Percentiles rank a stretch among this genome's conserved stretches.
Conservation (phyloP, 92 coral and sea anemone species). For the Bergia puertoricense region DNA sequence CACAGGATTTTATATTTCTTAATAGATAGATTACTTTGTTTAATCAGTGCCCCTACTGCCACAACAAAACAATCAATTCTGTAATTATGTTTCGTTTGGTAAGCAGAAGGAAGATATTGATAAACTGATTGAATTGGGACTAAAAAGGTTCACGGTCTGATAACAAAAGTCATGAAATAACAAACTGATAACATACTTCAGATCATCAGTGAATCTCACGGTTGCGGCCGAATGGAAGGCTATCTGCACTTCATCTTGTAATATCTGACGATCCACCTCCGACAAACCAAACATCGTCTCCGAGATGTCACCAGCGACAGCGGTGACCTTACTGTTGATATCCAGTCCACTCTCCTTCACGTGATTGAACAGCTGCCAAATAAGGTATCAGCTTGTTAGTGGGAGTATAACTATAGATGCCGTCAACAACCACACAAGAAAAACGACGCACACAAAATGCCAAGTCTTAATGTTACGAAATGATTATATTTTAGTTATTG, state of each 20-base stretch:
- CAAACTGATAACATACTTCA: conserved; percentile 62
- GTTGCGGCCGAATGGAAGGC: conserved; percentile 99
- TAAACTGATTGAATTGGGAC: too few species aligned
- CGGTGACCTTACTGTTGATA: conserved; percentile 66
- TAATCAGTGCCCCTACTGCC: too few species aligned
- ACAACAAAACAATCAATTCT: too few species aligned
- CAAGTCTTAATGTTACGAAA: too few species aligned
- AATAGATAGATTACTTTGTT: too few species aligned
- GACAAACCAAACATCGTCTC: conserved; percentile 90
- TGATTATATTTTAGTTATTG: too few species aligned
- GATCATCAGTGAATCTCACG: conserved; percentile 91
- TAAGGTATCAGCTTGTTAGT: not conserved
- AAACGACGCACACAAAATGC: too few species aligned
- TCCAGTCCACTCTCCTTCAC: conserved; percentile 69
- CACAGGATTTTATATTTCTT: too few species aligned
- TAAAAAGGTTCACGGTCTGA: not conserved
- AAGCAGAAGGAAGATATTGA: too few species aligned
- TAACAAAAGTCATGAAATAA: not conserved
- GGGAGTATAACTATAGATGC: too few species aligned
- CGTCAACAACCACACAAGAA: too few species aligned
- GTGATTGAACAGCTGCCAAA: conserved; percentile 67
- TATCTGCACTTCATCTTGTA: conserved; percentile 79
- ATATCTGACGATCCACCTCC: conserved; percentile 67
- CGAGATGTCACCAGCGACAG: conserved; percentile 89
- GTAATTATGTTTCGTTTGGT: too few species aligned